A percentile compares a stretch with the other conserved stretches of the same genome.
phyloP scores from a whole-genome alignment of 2,113 vertebrate genomes.

The Empidonax traillii region DNA sequence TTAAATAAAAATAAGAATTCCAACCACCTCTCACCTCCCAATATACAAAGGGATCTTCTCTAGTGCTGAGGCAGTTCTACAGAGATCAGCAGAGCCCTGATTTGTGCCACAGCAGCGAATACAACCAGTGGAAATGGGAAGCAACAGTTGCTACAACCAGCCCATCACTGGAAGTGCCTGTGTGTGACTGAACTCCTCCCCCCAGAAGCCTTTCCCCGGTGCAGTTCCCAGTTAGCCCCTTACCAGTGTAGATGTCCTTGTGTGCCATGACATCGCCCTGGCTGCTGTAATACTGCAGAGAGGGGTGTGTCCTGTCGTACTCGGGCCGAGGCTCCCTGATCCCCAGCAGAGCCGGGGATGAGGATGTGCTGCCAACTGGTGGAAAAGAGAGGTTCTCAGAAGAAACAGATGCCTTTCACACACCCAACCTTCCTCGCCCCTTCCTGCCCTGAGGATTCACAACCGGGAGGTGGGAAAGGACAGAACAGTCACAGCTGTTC shows the following conservation, averaged over 20 bases:
- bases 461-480: background rate
- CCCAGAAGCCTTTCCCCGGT: background rate
- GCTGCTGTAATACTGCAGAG: constrained; percentile 97
- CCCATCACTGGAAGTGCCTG: background rate
- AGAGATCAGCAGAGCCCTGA: background rate
- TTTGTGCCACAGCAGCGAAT: background rate
- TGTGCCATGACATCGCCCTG: constrained; percentile 87
- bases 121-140: background rate
- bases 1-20: background rate
- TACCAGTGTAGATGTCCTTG: constrained; percentile 93
- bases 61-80: background rate
- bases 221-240: background rate
- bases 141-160: background rate
- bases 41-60: background rate
- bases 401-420: background rate
- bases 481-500: accelerated
- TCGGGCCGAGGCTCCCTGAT: constrained; percentile 91
- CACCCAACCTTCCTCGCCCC: background rate
- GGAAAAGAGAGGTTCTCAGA: background rate
- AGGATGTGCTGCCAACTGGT: constrained; percentile 92
- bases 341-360: constrained; percentile 92
- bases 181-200: background rate
- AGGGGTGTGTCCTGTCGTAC: constrained; percentile 87
- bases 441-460: background rate
- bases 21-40: background rate